These are phyloP conservation scores for Phorcus lineatus DNA, from an alignment of 2,888 invertebrate species.

Conservation along the genomic window DNA sequence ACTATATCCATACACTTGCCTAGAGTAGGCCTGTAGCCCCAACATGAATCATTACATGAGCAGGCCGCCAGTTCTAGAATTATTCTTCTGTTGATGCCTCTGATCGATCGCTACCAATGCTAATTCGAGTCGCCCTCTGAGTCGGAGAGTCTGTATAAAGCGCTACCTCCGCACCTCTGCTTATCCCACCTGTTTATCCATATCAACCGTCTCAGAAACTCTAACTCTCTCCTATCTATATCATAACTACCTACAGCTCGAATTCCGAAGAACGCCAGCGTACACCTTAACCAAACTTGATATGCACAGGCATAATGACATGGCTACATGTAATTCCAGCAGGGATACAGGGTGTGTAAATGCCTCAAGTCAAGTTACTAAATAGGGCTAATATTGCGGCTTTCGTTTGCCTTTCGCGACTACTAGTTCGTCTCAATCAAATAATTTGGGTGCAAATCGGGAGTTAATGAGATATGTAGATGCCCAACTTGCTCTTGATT, in stretches of 20 bases:
- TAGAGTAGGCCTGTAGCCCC: not conserved
- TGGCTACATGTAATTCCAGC: too few species aligned
- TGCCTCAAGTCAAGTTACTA: not conserved
- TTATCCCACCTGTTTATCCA: too few species aligned
- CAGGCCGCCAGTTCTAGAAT: slow-evolving; percentile 1
- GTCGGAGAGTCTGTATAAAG: too few species aligned
- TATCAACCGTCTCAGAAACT: not conserved
- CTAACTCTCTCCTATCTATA: not conserved
- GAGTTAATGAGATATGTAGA: slow-evolving; percentile 3
- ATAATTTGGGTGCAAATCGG: slow-evolving; percentile 3
- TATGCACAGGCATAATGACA: too few species aligned
- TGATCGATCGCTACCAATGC: slow-evolving; percentile 16
- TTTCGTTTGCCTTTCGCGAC: not conserved
- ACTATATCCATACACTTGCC: not conserved
- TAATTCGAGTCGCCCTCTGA: slow-evolving; percentile 9
- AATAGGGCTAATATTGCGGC: not conserved
- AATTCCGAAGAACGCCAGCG: too few species aligned
- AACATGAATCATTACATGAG: slow-evolving; percentile 15
- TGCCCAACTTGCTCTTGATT: not conserved
- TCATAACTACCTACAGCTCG: too few species aligned
- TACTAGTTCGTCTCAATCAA: not conserved
- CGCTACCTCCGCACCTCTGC: too few species aligned
- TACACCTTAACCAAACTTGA: too few species aligned
- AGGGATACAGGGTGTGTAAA: not conserved
- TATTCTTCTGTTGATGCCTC: slow-evolving; percentile 12